Evolutionary conservation across 2,797 vertebrate species (phyloP).

Genomic region (Sebastes steindachneri): DNA sequence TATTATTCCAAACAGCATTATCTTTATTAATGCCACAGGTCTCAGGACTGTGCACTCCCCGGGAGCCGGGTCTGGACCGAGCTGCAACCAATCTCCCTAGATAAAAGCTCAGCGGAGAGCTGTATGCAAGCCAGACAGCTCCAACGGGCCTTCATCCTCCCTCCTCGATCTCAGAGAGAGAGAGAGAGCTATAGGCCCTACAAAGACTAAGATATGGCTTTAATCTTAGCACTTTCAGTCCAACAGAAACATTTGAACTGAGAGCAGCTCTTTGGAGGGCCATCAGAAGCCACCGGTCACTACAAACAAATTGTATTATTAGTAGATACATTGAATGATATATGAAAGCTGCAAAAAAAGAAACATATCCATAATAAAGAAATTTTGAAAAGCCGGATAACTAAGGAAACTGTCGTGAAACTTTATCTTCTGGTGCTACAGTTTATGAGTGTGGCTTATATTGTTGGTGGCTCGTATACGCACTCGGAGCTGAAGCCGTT

Average conservation of each 20-base stretch:
- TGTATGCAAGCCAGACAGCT: conserved; percentile 62
- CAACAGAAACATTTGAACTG: conserved; percentile 49
- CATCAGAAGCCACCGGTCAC: conserved; percentile 39
- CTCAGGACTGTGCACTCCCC: conserved; percentile 68
- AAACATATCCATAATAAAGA: conserved; percentile 9
- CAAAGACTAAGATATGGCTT: conserved; percentile 75
- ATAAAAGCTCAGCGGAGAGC: conserved; percentile 82
- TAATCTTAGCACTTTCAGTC: conserved; percentile 76
- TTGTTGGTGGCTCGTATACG: conserved; percentile 13
- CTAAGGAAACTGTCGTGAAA: background rate
- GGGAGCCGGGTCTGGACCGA: conserved; percentile 60
- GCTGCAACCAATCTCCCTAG: conserved; percentile 77
- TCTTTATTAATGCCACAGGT: conserved; percentile 83
- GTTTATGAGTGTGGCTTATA: conserved; percentile 9
- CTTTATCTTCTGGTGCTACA: background rate
- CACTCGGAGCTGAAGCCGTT: conserved; percentile 44
- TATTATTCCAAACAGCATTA: conserved; percentile 86
- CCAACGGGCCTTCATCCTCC: conserved; percentile 70
- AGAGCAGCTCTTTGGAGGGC: conserved; percentile 42
- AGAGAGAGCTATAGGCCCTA: conserved; percentile 61
- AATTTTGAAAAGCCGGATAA: conserved; percentile 3
- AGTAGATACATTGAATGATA: background rate
- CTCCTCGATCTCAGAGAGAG: conserved; percentile 58
- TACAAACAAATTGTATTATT: conserved; percentile 53
- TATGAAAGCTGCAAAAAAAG: conserved; percentile 11